phyloP scores from a whole-genome alignment of 2,113 vertebrate species.

The Varanus salvator region DNA sequence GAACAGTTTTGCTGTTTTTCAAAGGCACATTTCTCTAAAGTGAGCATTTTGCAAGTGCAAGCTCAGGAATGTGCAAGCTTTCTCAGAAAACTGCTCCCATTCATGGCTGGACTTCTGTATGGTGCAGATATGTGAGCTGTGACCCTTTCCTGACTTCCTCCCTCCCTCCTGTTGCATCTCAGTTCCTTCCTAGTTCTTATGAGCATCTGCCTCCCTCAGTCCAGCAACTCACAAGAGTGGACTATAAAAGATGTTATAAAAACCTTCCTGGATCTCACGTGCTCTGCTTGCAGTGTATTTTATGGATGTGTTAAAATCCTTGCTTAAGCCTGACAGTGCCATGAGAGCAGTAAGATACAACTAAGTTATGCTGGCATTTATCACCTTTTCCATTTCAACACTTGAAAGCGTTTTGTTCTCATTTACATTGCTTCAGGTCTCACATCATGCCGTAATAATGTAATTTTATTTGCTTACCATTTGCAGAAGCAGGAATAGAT shows the following conservation, averaged over 20 bases:
- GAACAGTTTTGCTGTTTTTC: too few species aligned
- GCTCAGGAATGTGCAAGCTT: too few species aligned
- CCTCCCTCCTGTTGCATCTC: neutral
- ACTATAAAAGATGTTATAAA: slow-evolving; percentile 2
- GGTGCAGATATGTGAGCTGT: too few species aligned
- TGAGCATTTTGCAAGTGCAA: too few species aligned
- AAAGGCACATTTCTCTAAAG: too few species aligned
- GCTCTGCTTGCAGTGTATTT: slow-evolving; percentile 1
- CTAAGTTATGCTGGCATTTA: neutral
- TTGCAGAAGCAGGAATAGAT: slow-evolving; percentile 30
- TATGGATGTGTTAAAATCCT: neutral
- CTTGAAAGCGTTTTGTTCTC: slow-evolving; percentile 10
- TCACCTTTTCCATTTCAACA: neutral
- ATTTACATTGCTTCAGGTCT: slow-evolving; percentile 38
- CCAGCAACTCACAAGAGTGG: neutral
- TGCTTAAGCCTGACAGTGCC: neutral
- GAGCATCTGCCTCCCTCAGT: neutral
- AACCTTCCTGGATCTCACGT: neutral
- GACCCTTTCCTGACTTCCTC: neutral
- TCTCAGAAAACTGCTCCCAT: too few species aligned
- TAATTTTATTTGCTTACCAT: slow-evolving; percentile 39
- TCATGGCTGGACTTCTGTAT: too few species aligned
- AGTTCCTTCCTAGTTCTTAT: neutral
- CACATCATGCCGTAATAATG: slow-evolving; percentile 24
- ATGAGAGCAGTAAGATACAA: neutral